Conservation (phyloP, 64 coral and sea anemone species). For the Stylophora pistillata region DNA sequence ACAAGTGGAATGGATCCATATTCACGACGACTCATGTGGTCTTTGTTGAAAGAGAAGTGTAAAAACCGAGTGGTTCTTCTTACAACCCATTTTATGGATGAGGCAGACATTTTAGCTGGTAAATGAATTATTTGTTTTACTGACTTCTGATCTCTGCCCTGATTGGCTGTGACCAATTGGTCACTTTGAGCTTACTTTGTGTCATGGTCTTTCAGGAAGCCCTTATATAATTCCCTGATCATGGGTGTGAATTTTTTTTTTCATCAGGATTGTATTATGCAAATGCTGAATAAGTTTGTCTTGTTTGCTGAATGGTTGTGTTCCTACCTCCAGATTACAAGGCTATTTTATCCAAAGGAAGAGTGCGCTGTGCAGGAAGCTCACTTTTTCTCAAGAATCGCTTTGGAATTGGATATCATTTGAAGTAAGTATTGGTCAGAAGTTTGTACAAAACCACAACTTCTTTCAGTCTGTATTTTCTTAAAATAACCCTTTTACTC, state of each 20-base stretch:
- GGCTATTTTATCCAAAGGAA: conserved; percentile 90
- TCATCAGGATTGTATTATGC: too few species aligned
- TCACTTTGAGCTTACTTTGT: too few species aligned
- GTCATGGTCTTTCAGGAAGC: too few species aligned
- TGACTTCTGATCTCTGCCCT: neutral
- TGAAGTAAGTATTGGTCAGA: conserved; percentile 55
- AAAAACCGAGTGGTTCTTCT: conserved; percentile 77
- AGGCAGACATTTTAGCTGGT: conserved; percentile 93
- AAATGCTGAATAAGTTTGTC: too few species aligned
- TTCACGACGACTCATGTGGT: conserved; percentile 82
- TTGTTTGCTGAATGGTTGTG: neutral
- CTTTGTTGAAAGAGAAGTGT: conserved; percentile 53
- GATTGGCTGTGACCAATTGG: too few species aligned
- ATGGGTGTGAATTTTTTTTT: too few species aligned
- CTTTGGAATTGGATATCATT: conserved; percentile 92
- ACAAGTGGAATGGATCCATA: conserved; percentile 93
- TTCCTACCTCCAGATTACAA: conserved; percentile 76
- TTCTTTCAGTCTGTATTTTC: too few species aligned
- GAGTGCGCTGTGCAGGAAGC: conserved; percentile 78
- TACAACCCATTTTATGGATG: conserved; percentile 95
- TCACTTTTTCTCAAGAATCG: conserved; percentile 89
- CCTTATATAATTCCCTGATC: too few species aligned
- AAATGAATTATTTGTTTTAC: neutral
- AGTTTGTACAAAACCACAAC: too few species aligned
- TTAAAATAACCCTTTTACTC: too few species aligned